Percentiles rank a stretch among this genome's conserved stretches.
phyloP scores from a whole-genome alignment of 1,140 invertebrate species.

The Hypothenemus hampei region DNA sequence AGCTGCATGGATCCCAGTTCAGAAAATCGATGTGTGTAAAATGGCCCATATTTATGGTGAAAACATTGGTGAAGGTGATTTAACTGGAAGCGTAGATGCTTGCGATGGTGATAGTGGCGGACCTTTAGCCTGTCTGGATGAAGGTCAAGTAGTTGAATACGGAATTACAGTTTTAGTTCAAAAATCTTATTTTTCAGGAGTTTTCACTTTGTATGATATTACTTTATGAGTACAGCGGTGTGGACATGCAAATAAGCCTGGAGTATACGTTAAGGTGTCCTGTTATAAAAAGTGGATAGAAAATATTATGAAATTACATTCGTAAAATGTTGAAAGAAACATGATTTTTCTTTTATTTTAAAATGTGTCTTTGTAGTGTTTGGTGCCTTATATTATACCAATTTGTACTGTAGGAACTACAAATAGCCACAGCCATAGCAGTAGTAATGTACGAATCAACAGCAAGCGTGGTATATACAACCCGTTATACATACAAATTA shows the following conservation, averaged over 20 bases:
- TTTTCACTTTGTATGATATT: slow-evolving; percentile 57
- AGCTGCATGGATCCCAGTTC: slow-evolving; percentile 78
- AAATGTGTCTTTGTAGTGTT: no score
- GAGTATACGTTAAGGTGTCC: slow-evolving; percentile 61
- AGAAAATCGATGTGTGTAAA: slow-evolving; percentile 73
- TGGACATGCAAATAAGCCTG: slow-evolving; percentile 61
- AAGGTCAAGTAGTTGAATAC: no score
- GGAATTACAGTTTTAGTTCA: no score
- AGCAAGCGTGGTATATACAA: no score
- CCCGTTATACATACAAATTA: no score
- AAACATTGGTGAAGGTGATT: slow-evolving; percentile 72
- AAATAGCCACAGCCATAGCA: no score
- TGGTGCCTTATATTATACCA: no score
- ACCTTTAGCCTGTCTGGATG: slow-evolving; percentile 63
- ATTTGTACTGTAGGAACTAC: no score
- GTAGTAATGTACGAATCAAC: no score
- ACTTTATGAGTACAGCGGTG: slow-evolving; percentile 68
- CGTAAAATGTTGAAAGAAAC: slow-evolving; percentile 1
- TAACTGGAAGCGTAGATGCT: slow-evolving; percentile 78
- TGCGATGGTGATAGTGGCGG: slow-evolving; percentile 86
- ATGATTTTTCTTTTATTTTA: no score
- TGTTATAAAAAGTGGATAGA: slow-evolving; percentile 61
- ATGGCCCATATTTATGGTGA: slow-evolving; percentile 74
- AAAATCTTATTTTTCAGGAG: slow-evolving; percentile 50
- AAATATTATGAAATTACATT: slow-evolving; percentile 48